Base-by-base conservation (phyloP, 1,140 invertebrate genomes). In the Parasteatoda tepidariorum region DNA sequence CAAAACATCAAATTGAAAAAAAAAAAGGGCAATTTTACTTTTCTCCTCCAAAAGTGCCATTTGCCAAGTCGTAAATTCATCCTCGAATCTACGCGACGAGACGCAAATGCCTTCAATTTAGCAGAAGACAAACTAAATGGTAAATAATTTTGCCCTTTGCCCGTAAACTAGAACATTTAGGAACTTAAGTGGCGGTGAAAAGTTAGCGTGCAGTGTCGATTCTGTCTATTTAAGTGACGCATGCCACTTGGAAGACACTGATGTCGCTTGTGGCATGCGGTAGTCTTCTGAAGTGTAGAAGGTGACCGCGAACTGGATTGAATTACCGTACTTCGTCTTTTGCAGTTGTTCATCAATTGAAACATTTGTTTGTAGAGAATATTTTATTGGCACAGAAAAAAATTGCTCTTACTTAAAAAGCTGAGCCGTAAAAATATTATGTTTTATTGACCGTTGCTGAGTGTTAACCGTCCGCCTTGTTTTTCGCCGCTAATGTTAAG, bases 191-290 rank as follows among this genome's bases (percentile, higher is more conserved):
- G 64, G 64, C 75, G 30, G 11, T 30, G 34, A 68, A 48, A 68
- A 79, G 41, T 67, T 55, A 79, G 75, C 75, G 75, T 79, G 75
- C 41, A 55, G 9, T 57, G 74, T 67, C 75, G 67, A 30, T 67
- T 67, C 13, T 7, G 30, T 33, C 62, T 41, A n/a, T 68, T 79
- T 59, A 59, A 64, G 61, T 41, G 59, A 64, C 34, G 61, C 54
- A 38, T 64, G 74, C 38, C 74, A 31, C 74, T 64, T 61, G 22
- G 61, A 61, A 9, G 28, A 24, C 30, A 38, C 11, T 41, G 71
- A 71, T 48, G 41, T n/a, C n/a, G n/a, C n/a, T n/a, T n/a, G n/a
- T n/a, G n/a, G n/a, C n/a, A n/a, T n/a, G n/a, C n/a, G n/a, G n/a
- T n/a, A n/a, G n/a, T n/a, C n/a, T n/a, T n/a, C n/a, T n/a, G n/a